Evolutionary conservation across 2,113 vertebrate genomes (phyloP).

Genomic region (Thalassoma bifasciatum): DNA sequence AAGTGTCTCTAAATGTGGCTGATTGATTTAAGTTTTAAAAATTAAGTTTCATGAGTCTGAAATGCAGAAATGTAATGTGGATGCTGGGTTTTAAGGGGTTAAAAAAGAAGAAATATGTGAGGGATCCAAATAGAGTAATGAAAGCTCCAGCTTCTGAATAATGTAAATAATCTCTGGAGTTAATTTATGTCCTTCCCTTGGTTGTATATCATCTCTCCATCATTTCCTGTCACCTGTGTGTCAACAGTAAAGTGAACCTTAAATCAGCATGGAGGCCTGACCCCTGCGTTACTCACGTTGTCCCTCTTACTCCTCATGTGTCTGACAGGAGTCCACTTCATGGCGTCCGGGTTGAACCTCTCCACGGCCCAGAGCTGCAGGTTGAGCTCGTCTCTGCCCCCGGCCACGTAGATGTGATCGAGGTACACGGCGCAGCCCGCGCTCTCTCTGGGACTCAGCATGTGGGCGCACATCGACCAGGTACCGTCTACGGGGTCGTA

Average conservation of each 20-base stretch:
- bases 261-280: neutral
- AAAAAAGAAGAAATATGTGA: neutral
- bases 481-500: constrained; percentile 72
- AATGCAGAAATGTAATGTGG: too few species aligned
- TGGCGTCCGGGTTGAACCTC: constrained; percentile 67
- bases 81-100: too few species aligned
- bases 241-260: constrained; percentile 2
- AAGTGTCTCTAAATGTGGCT: too few species aligned
- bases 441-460: constrained; percentile 72
- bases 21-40: too few species aligned
- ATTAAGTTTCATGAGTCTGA: too few species aligned
- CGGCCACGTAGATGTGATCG: constrained; percentile 72
- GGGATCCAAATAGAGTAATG: neutral
- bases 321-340: constrained; percentile 70
- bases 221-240: neutral
- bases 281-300: constrained; percentile 56
- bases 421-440: constrained; percentile 71
- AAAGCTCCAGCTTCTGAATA: neutral
- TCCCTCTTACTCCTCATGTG: constrained; percentile 75
- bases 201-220: neutral
- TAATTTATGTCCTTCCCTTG: neutral
- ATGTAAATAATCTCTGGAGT: neutral
- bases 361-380: constrained; percentile 72
- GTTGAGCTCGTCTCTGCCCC: constrained; percentile 73
- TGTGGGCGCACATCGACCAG: constrained; percentile 70